Conservation (phyloP, 2,797 vertebrate species). For the Lacerta viridis region DNA sequence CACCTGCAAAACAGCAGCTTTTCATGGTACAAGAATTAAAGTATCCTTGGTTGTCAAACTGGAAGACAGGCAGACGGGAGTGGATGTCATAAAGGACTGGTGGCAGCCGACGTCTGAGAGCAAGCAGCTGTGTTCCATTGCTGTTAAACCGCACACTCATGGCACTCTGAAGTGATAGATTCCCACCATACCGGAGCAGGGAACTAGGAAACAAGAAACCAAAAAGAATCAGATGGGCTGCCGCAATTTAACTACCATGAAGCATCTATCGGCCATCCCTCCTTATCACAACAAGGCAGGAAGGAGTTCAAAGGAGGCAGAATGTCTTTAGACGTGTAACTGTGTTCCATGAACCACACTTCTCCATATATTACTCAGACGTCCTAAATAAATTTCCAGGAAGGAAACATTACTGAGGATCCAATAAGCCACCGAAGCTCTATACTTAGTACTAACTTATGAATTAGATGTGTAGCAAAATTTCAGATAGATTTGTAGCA, state of each 20-base stretch:
- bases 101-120: slow-evolving; percentile 93
- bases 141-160: slow-evolving; percentile 99
- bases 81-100: slow-evolving; percentile 98
- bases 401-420: background rate
- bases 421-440: background rate
- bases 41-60: slow-evolving; percentile 99
- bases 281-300: background rate
- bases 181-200: slow-evolving; percentile 94
- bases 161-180: slow-evolving; percentile 96
- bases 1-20: slow-evolving; percentile 98
- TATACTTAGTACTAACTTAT: background rate
- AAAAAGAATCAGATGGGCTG: slow-evolving; percentile 27
- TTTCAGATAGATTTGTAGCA: background rate
- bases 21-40: slow-evolving; percentile 99
- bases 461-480: background rate
- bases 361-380: slow-evolving; percentile 22
- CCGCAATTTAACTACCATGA: accelerated
- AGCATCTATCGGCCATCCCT: background rate
- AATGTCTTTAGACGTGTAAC: background rate
- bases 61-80: slow-evolving; percentile 96
- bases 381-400: background rate
- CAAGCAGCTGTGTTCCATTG: slow-evolving; percentile 94
- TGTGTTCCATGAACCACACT: background rate
- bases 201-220: slow-evolving; percentile 82
- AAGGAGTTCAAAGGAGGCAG: background rate